These are phyloP conservation scores for Yponomeuta plumbellus DNA, from an alignment of 2,888 invertebrate genomes.

Conservation along the genomic window DNA sequence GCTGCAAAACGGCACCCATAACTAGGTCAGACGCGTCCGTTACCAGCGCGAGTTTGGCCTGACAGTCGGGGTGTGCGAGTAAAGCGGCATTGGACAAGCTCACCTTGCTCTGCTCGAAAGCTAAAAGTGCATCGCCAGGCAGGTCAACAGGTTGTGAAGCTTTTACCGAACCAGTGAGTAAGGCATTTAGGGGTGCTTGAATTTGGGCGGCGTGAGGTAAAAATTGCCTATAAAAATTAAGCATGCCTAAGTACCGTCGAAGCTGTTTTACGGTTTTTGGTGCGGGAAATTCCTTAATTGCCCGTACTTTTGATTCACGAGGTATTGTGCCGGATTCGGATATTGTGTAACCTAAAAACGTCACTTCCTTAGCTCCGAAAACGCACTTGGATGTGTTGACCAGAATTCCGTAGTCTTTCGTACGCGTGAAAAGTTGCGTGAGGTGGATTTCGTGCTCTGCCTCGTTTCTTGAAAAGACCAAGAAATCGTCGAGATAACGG, in stretches of 20 bases:
- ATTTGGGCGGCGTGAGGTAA: slow-evolving; percentile 33
- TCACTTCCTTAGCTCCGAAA: slow-evolving; percentile 27
- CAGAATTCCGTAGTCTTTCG: slow-evolving; percentile 26
- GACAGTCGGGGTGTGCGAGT: slow-evolving; percentile 29
- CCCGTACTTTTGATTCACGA: slow-evolving; percentile 32
- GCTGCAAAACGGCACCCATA: slow-evolving; percentile 39
- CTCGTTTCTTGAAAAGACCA: slow-evolving; percentile 25
- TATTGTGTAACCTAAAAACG: slow-evolving; percentile 28
- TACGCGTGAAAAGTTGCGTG: slow-evolving; percentile 25
- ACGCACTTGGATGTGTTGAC: slow-evolving; percentile 30
- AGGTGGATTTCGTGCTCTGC: slow-evolving; percentile 26
- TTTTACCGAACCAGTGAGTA: slow-evolving; percentile 31
- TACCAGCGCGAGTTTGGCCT: slow-evolving; percentile 28
- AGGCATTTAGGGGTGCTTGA: slow-evolving; percentile 37
- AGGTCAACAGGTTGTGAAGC: slow-evolving; percentile 29
- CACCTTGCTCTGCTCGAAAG: slow-evolving; percentile 31
- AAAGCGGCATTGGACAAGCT: slow-evolving; percentile 27
- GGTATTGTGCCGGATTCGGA: slow-evolving; percentile 33
- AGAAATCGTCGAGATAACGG: slow-evolving; percentile 38
- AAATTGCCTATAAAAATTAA: slow-evolving; percentile 25
- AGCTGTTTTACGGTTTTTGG: slow-evolving; percentile 27
- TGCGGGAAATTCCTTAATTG: slow-evolving; percentile 25
- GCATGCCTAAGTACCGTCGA: slow-evolving; percentile 30
- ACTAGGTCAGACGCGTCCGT: slow-evolving; percentile 40
- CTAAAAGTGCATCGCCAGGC: slow-evolving; percentile 24